Evolutionary conservation across 2,888 invertebrate species (phyloP).

Genomic region (Poecilus cupreus): DNA sequence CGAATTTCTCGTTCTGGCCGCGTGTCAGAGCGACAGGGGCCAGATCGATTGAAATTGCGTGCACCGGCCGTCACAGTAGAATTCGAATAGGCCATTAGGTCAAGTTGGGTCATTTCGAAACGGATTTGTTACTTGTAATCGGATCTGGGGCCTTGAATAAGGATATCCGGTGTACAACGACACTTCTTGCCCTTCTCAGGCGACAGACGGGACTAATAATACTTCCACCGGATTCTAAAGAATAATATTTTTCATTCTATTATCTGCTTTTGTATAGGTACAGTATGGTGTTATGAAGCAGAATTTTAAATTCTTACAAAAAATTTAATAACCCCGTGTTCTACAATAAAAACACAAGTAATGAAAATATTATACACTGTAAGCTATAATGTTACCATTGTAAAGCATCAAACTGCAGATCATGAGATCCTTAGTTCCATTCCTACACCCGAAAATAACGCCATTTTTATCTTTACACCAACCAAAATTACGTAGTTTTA

Average conservation of each 20-base stretch:
- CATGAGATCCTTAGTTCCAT: no score
- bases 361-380: no score
- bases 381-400: no score
- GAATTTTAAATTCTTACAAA: no score
- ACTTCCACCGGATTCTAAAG: not conserved
- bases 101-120: conserved; percentile 56
- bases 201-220: not conserved
- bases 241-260: conserved; percentile 28
- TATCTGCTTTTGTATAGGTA: not conserved
- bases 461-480: no score
- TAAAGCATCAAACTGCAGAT: no score
- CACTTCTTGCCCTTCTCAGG: conserved; percentile 22
- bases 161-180: conserved; percentile 51
- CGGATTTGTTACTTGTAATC: conserved; percentile 58
- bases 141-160: conserved; percentile 47
- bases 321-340: no score
- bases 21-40: not conserved
- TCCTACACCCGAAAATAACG: no score
- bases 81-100: conserved; percentile 54
- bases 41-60: conserved; percentile 56
- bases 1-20: not conserved
- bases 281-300: not conserved
- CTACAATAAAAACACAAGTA: no score
- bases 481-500: no score
- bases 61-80: conserved; percentile 29